phyloP scores from a whole-genome alignment of 2,113 vertebrate genomes.

The Archocentrus centrarchus region DNA sequence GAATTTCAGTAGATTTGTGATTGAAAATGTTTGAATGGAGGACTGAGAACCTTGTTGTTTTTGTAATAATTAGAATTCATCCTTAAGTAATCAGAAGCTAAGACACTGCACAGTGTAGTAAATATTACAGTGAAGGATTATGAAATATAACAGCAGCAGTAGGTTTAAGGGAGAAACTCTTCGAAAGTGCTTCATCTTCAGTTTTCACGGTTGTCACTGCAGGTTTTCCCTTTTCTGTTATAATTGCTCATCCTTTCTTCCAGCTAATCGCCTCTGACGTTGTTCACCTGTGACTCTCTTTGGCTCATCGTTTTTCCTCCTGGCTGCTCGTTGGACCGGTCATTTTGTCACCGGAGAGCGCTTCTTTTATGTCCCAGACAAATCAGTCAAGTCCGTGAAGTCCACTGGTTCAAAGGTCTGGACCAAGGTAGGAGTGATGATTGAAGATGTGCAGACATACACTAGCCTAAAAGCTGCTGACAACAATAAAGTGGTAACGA shows the following conservation, averaged over 20 bases:
- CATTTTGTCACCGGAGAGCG: background rate
- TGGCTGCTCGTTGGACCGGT: background rate
- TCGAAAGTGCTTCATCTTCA: background rate
- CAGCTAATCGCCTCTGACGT: background rate
- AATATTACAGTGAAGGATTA: background rate
- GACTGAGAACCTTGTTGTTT: background rate
- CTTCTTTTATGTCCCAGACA: background rate
- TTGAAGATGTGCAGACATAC: background rate
- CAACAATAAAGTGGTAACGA: background rate
- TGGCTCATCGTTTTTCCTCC: background rate
- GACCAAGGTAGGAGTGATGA: accelerated
- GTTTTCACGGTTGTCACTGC: background rate
- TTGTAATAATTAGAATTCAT: background rate
- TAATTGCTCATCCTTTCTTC: background rate
- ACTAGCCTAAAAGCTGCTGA: background rate
- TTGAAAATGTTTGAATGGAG: background rate
- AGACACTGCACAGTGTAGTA: background rate
- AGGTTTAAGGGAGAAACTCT: background rate
- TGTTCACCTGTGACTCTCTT: background rate
- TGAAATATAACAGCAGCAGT: background rate
- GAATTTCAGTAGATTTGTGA: background rate
- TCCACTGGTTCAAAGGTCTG: background rate
- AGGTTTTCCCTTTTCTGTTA: background rate
- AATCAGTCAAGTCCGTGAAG: background rate
- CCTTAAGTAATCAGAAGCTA: background rate